These are phyloP conservation scores for Tinea pellionella DNA, from an alignment of 2,888 invertebrate species.

Conservation along the genomic window DNA sequence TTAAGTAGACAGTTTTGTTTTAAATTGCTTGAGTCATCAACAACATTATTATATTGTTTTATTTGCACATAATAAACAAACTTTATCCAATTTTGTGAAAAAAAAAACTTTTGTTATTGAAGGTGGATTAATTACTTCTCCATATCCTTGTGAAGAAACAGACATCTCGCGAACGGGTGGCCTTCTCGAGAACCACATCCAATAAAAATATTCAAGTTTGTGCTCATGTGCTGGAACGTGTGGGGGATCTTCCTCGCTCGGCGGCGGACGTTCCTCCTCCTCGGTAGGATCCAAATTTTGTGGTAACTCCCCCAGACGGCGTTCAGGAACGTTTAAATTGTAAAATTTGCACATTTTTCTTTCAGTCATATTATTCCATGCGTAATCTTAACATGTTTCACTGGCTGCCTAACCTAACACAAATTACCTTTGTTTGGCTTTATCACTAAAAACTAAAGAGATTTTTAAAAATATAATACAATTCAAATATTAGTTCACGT, in stretches of 20 bases:
- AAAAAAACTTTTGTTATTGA: no score
- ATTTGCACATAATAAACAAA: no score
- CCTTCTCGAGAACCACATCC: conserved; percentile 86
- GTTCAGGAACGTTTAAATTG: conserved; percentile 67
- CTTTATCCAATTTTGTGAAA: no score
- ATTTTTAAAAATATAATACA: conserved; percentile 1
- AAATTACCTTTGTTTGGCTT: conserved; percentile 36
- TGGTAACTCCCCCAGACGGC: conserved; percentile 48
- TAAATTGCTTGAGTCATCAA: no score
- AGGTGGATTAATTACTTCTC: conserved; percentile 45
- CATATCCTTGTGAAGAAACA: conserved; percentile 56
- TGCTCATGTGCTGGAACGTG: conserved; percentile 88
- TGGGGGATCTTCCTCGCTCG: conserved; percentile 50
- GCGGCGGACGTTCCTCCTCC: conserved; percentile 44
- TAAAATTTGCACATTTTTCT: conserved; percentile 69
- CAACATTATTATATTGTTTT: no score
- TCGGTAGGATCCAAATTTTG: conserved; percentile 45
- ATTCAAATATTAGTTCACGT: neutral
- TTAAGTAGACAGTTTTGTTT: no score
- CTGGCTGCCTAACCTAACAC: conserved; percentile 67
- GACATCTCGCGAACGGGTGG: conserved; percentile 59
- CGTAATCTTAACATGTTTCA: conserved; percentile 60
- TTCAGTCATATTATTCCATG: conserved; percentile 65
- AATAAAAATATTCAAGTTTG: conserved; percentile 92
- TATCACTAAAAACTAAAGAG: conserved; percentile 8